These are phyloP conservation scores for Beris chalybata DNA, from an alignment of 2,888 invertebrate species.

Conservation along the genomic window DNA sequence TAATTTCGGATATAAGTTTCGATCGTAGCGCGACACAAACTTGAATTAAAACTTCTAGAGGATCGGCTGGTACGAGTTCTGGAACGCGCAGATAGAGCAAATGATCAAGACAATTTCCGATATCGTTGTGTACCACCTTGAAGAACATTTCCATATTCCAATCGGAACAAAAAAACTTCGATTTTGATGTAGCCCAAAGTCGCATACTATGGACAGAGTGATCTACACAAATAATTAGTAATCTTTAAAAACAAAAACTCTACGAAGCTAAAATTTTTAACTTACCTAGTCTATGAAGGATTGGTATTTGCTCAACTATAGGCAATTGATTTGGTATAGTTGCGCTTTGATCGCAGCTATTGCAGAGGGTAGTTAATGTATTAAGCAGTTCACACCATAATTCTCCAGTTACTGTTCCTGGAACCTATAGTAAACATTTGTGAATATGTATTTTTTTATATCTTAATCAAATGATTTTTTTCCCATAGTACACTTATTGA, in stretches of 20 bases:
- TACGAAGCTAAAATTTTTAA: too few species aligned
- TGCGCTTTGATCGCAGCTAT: conserved; percentile 75
- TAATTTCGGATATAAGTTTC: conserved; percentile 78
- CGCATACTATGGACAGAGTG: conserved; percentile 79
- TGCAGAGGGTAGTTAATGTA: conserved; percentile 70
- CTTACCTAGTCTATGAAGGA: conserved; percentile 56
- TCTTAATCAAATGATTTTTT: too few species aligned
- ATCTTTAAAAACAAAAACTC: background rate
- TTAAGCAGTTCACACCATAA: conserved; percentile 62
- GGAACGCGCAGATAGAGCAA: conserved; percentile 60
- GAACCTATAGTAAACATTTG: conserved; percentile 41
- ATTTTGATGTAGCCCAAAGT: conserved; percentile 75
- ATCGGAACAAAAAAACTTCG: conserved; percentile 69
- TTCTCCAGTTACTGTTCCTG: conserved; percentile 50
- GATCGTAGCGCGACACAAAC: conserved; percentile 80
- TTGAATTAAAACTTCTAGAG: conserved; percentile 72
- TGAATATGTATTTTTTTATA: too few species aligned
- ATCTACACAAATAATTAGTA: conserved; percentile 56
- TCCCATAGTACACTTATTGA: too few species aligned
- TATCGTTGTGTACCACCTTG: conserved; percentile 66
- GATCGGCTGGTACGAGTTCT: conserved; percentile 58
- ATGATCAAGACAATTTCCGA: conserved; percentile 64
- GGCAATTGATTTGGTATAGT: conserved; percentile 76
- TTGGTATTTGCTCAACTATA: conserved; percentile 80
- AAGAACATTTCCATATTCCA: conserved; percentile 80